These are phyloP conservation scores for Parapsyche elsis DNA, from an alignment of 1,140 invertebrate species.

Conservation along the genomic window DNA sequence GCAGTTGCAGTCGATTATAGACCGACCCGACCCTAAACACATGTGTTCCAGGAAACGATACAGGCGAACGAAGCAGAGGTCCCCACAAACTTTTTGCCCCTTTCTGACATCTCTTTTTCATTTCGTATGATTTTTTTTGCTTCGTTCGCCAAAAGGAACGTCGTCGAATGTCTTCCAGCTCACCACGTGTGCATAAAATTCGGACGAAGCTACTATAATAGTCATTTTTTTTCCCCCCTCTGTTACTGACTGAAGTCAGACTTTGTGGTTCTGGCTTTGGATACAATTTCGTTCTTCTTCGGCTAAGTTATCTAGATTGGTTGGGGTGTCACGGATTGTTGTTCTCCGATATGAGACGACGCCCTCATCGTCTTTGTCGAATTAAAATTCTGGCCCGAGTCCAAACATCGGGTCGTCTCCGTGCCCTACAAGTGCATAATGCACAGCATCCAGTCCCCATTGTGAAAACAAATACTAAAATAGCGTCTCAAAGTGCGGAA, in stretches of 20 bases:
- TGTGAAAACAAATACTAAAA: constrained; percentile 35
- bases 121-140: neutral
- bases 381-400: neutral
- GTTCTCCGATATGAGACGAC: neutral
- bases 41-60: constrained; percentile 7
- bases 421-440: neutral
- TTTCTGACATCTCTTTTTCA: neutral
- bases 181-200: neutral
- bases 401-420: neutral
- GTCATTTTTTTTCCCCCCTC: neutral
- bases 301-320: neutral
- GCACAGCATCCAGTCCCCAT: neutral
- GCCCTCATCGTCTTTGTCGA: neutral
- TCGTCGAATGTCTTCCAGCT: neutral
- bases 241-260: neutral
- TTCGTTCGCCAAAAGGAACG: neutral
- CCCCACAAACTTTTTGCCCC: neutral
- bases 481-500: constrained; percentile 3
- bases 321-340: no score
- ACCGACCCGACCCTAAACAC: neutral
- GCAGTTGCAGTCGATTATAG: neutral
- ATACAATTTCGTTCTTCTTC: neutral
- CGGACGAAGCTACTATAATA: no score
- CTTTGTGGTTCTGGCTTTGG: neutral
- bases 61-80: neutral